phyloP scores from a whole-genome alignment of 2,888 invertebrate genomes.

The Heterodera filipjevi region DNA sequence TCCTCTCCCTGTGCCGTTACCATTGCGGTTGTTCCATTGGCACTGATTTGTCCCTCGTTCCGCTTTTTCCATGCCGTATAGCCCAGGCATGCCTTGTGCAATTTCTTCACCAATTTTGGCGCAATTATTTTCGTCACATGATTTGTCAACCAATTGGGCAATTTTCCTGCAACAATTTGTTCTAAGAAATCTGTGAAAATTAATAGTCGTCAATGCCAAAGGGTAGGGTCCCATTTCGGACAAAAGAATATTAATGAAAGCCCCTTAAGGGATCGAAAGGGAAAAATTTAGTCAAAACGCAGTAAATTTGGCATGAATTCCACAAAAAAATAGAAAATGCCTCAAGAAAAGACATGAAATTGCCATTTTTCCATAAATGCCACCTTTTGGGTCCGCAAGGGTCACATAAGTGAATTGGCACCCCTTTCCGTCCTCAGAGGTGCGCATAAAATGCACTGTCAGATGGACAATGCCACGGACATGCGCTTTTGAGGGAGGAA shows the following conservation, averaged over 20 bases:
- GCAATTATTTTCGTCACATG: constrained; percentile 83
- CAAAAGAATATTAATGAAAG: too few relatives aligned
- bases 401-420: constrained; percentile 85
- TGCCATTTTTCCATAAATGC: background rate
- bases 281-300: too few relatives aligned
- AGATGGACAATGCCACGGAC: constrained; percentile 75
- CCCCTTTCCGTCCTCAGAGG: constrained; percentile 68
- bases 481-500: constrained; percentile 81
- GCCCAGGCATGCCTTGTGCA: constrained; percentile 79
- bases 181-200: background rate
- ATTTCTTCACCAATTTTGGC: constrained; percentile 81
- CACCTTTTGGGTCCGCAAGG: constrained; percentile 84
- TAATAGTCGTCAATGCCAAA: too few relatives aligned
- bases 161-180: constrained; percentile 60
- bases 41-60: constrained; percentile 67
- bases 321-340: too few relatives aligned
- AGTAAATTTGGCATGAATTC: too few relatives aligned
- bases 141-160: constrained; percentile 88
- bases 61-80: constrained; percentile 84
- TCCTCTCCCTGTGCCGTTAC: background rate
- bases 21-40: background rate
- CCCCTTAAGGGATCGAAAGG: too few relatives aligned
- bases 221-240: too few relatives aligned
- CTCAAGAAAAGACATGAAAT: too few relatives aligned
- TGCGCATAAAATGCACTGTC: constrained; percentile 74